Conservation (phyloP, 2,797 vertebrate species). For the Eidolon dupreanum region DNA sequence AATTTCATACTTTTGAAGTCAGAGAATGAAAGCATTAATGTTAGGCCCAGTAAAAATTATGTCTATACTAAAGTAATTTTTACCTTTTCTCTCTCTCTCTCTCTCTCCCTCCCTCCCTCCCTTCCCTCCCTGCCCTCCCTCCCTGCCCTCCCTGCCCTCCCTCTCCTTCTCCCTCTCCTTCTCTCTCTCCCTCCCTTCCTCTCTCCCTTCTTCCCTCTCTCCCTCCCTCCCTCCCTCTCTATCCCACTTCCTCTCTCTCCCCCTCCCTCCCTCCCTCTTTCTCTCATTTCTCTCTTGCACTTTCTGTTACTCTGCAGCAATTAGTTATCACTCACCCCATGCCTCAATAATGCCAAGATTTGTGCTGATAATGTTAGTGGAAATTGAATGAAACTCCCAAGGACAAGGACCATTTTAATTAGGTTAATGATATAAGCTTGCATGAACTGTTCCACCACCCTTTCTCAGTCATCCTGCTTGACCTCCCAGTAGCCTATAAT, state of each 20-base stretch:
- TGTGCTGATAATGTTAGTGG: not conserved
- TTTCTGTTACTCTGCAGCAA: not conserved
- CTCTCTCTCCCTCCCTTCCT: not conserved
- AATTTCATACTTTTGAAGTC: conserved; percentile 72
- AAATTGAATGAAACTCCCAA: conserved; percentile 1
- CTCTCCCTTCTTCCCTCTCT: not conserved
- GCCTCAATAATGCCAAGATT: not conserved
- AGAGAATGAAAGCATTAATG: conserved; percentile 53
- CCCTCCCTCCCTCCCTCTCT: not conserved
- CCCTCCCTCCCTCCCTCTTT: not conserved
- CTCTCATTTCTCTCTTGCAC: not conserved
- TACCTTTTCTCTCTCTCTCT: not conserved
- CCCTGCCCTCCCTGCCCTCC: not conserved
- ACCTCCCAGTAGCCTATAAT: not conserved
- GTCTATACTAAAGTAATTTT: not conserved
- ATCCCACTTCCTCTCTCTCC: too few relatives aligned
- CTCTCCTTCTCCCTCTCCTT: not conserved
- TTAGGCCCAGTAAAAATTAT: conserved; percentile 30
- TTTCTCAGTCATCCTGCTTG: not conserved
- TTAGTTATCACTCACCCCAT: not conserved
- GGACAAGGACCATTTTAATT: not conserved
- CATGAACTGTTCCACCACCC: too few relatives aligned
- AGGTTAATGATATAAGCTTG: not conserved
- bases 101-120: not conserved
- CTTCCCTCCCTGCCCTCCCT: not conserved